Evolutionary conservation across 2,113 vertebrate genomes (phyloP), one percentile per base, ranked within the genome.

Genomic region (Agelaius phoeniceus): DNA sequence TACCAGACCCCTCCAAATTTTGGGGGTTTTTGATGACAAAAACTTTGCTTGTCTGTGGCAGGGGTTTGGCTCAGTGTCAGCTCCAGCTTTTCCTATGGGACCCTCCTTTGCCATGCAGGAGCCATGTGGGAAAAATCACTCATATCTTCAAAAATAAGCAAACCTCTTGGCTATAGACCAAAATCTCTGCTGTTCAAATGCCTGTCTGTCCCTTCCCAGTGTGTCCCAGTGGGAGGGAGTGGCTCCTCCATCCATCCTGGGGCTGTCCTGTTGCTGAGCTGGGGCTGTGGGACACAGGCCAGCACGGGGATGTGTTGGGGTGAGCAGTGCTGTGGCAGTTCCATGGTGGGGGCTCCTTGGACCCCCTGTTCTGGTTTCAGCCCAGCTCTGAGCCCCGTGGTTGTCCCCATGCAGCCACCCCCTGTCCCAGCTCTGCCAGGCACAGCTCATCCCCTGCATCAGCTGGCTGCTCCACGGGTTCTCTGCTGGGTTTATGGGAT

Each of bases 311-410:
- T 3, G 5, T 12, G 41, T 1, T 2, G 4, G 54, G 54, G 19
- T 2, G 35, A n/a, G 76, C 62, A 68, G 31, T 49, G 48, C 31
- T 49, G 57, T 6, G 18, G 11, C 1, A 3, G 4, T 5, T 27
- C 39, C 9, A 0, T 22, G 49, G 5, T 15, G 41, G 35, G 33
- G 22, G n/a, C 55, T 66, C 17, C 46, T 57, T 61, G 39, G 37
- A 27, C 5, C 5, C 15, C 15, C 11, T 16, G 26, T 59, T 11
- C 52, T 23, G 35, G 15, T 43, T 58, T 16, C n/a, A n/a, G 0
- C 33, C 49, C 11, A 15, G 7, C 37, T 66, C 71, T 4, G 5
- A 61, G 28, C 39, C 74, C 37, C 0, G 0, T 3, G 23, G 15
- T 10, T 78, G 35, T 30, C 28, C 72, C 35, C 0, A 2, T 11